These are phyloP conservation scores for Chironomus striatipennis DNA, from an alignment of 1,140 invertebrate species.

Conservation along the genomic window DNA sequence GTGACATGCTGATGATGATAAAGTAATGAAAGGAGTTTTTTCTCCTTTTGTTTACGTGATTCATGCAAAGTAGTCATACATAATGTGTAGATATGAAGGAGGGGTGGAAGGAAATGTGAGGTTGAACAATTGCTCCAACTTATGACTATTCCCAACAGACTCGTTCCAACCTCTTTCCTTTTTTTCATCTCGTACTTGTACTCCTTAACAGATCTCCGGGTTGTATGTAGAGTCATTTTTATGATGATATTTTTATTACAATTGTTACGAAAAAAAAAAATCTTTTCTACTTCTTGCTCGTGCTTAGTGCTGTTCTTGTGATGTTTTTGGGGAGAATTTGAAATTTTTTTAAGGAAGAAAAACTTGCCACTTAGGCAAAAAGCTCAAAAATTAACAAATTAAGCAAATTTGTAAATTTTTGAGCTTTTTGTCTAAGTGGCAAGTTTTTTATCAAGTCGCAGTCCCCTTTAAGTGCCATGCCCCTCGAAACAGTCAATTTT, in stretches of 20 bases:
- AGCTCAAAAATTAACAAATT: too few relatives aligned
- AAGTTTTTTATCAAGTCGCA: too few relatives aligned
- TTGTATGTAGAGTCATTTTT: constrained; percentile 19
- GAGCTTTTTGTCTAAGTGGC: too few relatives aligned
- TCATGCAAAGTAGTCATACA: neutral
- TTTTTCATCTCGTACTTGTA: neutral
- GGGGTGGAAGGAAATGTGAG: neutral
- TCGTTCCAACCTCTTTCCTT: neutral
- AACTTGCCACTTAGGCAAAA: too few relatives aligned
- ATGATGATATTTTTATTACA: constrained; percentile 23
- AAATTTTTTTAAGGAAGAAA: too few relatives aligned
- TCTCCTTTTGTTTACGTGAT: neutral
- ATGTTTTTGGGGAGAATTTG: too few relatives aligned
- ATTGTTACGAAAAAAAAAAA: neutral
- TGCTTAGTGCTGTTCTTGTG: too few relatives aligned
- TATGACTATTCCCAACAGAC: constrained; percentile 3
- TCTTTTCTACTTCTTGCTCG: too few relatives aligned
- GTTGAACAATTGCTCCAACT: neutral
- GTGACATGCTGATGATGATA: neutral
- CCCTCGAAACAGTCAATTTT: too few relatives aligned
- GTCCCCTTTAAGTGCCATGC: too few relatives aligned
- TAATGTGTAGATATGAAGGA: neutral
- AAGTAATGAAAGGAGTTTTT: neutral
- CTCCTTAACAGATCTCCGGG: neutral
- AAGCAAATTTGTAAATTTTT: too few relatives aligned